Evolutionary conservation across 2,797 vertebrate genomes (phyloP), one percentile per base, ranked within the genome.

Genomic region (Lagocephalus sceleratus): DNA sequence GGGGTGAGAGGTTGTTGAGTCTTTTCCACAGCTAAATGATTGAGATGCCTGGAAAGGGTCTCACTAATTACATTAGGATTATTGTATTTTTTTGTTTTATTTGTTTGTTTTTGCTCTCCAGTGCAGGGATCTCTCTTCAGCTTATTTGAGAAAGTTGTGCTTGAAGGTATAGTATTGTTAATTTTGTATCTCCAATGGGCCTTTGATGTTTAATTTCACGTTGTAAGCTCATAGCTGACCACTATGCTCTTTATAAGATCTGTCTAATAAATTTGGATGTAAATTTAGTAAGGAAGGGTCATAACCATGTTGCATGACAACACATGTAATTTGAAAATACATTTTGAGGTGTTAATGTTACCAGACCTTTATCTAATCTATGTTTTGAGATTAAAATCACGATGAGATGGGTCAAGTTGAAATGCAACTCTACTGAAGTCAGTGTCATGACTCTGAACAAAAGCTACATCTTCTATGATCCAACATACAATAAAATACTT

Each of bases 51-150:
- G 20, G 74, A 77, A 71, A 68, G 68, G 72, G 69, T 54, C 73
- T 23, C 10, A 47, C 57, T 90, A 87, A 90, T 87, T 87, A 82
- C 87, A 88, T 88, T 87, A 75, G 39, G 43, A 35, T n/a, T n/a
- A n/a, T n/a, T n/a, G n/a, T n/a, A n/a, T n/a, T n/a, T n/a, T n/a
- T n/a, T n/a, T n/a, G n/a, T n/a, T n/a, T n/a, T n/a, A n/a, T n/a
- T n/a, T n/a, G n/a, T n/a, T n/a, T n/a, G n/a, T n/a, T n/a, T n/a
- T n/a, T n/a, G n/a, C n/a, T n/a, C n/a, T n/a, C n/a, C n/a, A 12
- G 11, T 11, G 12, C 12, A 57, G 20, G 69, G 58, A 57, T 60
- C 70, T 69, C 70, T 57, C 53, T 66, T 76, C 52, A 51, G 51
- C 60, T 65, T 47, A 5, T 67, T 69, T 35, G 66, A 80, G 75